Conservation (phyloP, 2,113 vertebrate genomes). For the Jaculus jaculus region DNA sequence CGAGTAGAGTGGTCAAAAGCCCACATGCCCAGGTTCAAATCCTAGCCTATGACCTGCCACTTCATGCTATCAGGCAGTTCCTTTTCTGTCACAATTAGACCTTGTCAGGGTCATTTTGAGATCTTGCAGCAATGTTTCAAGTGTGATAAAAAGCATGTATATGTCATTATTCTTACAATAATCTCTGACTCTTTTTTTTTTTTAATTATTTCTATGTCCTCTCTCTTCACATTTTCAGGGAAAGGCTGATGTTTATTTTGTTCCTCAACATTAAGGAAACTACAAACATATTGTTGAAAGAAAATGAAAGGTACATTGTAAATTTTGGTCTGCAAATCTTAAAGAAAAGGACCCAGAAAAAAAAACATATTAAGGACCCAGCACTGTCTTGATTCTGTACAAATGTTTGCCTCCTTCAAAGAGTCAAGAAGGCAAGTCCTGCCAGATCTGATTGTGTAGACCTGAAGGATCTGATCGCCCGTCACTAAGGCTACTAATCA, state of each 20-base stretch:
- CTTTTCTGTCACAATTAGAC: neutral
- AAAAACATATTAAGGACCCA: slow-evolving; percentile 82
- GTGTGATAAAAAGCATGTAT: neutral
- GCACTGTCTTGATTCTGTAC: slow-evolving; percentile 87
- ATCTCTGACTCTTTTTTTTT: neutral
- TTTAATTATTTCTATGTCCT: slow-evolving; percentile 49
- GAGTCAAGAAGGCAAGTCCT: slow-evolving; percentile 88
- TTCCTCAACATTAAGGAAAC: slow-evolving; percentile 80
- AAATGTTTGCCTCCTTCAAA: slow-evolving; percentile 90
- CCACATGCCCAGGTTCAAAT: neutral
- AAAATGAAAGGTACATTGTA: slow-evolving; percentile 85
- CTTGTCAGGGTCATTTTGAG: neutral
- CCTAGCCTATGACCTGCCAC: too few species aligned
- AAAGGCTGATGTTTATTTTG: slow-evolving; percentile 58
- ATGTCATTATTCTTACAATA: neutral
- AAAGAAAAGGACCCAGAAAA: slow-evolving; percentile 77
- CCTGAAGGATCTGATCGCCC: slow-evolving; percentile 90
- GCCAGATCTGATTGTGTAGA: slow-evolving; percentile 92
- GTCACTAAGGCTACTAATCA: slow-evolving; percentile 96
- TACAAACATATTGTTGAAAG: slow-evolving; percentile 86
- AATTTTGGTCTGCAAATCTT: slow-evolving; percentile 86
- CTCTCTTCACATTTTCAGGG: slow-evolving; percentile 17
- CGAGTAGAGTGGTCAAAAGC: neutral
- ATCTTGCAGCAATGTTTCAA: neutral
- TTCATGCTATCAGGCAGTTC: neutral